phyloP scores from a whole-genome alignment of 1,140 invertebrate species.

The Drosophila sechellia region DNA sequence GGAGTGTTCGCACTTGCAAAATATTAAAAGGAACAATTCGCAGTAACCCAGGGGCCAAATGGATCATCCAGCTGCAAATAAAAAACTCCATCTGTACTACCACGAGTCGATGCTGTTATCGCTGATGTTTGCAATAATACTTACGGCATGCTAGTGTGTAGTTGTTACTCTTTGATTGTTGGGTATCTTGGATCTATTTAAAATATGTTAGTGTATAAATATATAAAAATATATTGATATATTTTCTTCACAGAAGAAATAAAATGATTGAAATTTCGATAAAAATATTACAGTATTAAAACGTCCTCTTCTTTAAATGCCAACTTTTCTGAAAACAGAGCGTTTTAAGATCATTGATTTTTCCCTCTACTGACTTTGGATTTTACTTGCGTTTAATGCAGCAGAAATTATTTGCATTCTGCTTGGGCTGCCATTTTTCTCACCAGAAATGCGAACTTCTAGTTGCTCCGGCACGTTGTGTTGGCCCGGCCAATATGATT shows the following conservation, averaged over 20 bases:
- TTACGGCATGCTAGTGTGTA: slow-evolving; percentile 3
- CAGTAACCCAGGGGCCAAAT: slow-evolving; percentile 7
- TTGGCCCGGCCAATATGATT: slow-evolving; percentile 70
- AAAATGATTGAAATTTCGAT: background rate
- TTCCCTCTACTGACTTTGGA: slow-evolving; percentile 2
- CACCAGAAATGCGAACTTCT: slow-evolving; percentile 25
- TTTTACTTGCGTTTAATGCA: slow-evolving; percentile 45
- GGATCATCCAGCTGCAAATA: slow-evolving; percentile 11
- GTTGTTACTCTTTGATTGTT: background rate
- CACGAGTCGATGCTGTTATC: slow-evolving; percentile 68
- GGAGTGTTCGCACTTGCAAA: slow-evolving; percentile 58
- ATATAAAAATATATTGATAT: no score
- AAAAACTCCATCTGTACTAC: slow-evolving; percentile 23
- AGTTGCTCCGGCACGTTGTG: slow-evolving; percentile 23
- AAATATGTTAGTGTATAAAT: no score
- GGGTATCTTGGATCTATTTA: background rate
- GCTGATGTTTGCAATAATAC: slow-evolving; percentile 66
- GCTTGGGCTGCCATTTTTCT: slow-evolving; percentile 54
- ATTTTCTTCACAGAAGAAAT: background rate
- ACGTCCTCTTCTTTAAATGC: background rate
- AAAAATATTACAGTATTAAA: background rate
- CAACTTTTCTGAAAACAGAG: background rate
- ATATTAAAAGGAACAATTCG: slow-evolving; percentile 58
- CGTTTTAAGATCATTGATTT: background rate
- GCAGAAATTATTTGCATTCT: slow-evolving; percentile 63